These are phyloP conservation scores for Agrochola lychnidis DNA, from an alignment of 2,888 invertebrate species.

Conservation along the genomic window DNA sequence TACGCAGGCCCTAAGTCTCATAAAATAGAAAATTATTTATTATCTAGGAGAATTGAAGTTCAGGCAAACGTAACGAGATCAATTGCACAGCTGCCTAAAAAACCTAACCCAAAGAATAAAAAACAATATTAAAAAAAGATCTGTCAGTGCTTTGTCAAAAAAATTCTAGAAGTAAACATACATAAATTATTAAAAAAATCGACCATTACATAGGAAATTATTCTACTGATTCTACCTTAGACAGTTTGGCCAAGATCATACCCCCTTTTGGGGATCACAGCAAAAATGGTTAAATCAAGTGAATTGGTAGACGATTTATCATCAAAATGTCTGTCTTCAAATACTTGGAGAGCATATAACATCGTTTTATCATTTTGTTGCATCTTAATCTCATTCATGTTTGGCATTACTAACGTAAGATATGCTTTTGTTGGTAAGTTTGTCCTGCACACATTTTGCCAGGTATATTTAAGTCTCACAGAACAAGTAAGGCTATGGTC, in stretches of 20 bases:
- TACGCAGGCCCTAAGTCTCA: no score
- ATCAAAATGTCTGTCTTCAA: neutral
- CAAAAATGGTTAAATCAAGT: neutral
- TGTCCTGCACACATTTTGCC: neutral
- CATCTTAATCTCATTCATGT: constrained; percentile 11
- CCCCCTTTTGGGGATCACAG: neutral
- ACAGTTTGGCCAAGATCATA: neutral
- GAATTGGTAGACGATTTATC: neutral
- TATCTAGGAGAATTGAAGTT: neutral
- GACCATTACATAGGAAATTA: no score
- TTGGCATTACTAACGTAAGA: constrained; percentile 19
- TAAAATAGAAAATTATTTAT: no score
- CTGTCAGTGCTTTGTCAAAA: constrained; percentile 30
- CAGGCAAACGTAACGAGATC: neutral
- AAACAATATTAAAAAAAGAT: neutral
- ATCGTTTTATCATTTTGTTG: constrained; percentile 8
- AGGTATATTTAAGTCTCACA: neutral
- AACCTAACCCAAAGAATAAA: neutral
- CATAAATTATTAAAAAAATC: neutral
- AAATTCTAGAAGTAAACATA: neutral
- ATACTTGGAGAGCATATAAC: constrained; percentile 18
- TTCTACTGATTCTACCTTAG: no score
- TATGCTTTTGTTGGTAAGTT: neutral
- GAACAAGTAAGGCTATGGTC: no score
- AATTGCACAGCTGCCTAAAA: neutral